A percentile compares a stretch with the other conserved stretches of the same genome.
Conservation (phyloP, 2,888 invertebrate genomes). For the Eupeodes luniger region DNA sequence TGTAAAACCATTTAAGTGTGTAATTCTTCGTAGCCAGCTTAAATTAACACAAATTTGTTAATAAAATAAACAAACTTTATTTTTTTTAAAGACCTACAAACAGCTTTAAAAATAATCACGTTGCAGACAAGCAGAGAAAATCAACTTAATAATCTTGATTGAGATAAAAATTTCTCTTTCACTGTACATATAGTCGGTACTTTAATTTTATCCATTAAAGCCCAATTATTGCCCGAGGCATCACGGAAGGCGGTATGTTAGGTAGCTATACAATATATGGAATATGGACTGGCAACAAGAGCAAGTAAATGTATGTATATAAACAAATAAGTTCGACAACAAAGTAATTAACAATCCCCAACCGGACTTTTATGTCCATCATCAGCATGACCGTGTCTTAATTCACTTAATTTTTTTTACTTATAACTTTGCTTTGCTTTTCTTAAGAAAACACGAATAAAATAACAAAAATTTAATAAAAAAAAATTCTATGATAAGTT, state of each 20-base stretch:
- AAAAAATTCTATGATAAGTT: constrained; percentile 40
- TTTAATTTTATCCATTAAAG: constrained; percentile 34
- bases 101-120: neutral
- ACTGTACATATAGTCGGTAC: neutral
- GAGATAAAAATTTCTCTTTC: constrained; percentile 63
- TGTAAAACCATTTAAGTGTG: neutral
- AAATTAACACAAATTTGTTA: neutral
- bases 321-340: constrained; percentile 43
- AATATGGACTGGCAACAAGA: neutral
- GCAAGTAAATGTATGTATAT: neutral
- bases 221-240: constrained; percentile 1
- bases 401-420: neutral
- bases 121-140: constrained; percentile 4
- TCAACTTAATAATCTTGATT: constrained; percentile 18
- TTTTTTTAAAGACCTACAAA: no score
- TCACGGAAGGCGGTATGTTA: neutral
- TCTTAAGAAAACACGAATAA: neutral
- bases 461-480: neutral
- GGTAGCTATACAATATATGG: no score
- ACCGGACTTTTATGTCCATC: constrained; percentile 51
- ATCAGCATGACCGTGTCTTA: constrained; percentile 1
- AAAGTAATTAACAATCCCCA: constrained; percentile 61
- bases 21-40: neutral
- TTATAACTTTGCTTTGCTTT: constrained; percentile 14
- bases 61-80: neutral